phyloP scores from a whole-genome alignment of 2,113 vertebrate species.

The Psilopsiagon aurifrons region DNA sequence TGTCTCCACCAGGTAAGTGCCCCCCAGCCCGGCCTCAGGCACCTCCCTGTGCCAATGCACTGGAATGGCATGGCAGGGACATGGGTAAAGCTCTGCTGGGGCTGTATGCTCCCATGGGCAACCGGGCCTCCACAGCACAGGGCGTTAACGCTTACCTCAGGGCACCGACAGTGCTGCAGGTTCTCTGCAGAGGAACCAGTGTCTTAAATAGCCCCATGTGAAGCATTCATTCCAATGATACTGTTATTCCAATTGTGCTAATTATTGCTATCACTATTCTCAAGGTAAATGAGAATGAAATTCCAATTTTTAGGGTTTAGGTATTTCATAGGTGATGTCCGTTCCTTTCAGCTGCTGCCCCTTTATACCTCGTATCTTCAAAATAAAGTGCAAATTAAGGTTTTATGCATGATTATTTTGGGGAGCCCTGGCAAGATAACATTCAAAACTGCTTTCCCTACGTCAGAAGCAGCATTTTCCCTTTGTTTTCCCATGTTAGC shows the following conservation, averaged over 20 bases:
- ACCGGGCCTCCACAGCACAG: neutral
- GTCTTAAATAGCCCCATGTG: neutral
- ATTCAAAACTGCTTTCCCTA: neutral
- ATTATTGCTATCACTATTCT: neutral
- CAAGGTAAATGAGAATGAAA: neutral
- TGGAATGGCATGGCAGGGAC: fast-evolving
- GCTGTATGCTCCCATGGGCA: neutral
- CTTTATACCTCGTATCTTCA: neutral
- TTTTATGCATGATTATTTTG: neutral
- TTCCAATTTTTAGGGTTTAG: neutral
- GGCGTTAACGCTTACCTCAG: neutral
- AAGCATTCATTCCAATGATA: neutral
- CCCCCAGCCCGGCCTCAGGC: neutral
- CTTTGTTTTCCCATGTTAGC: neutral
- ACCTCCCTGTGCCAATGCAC: neutral
- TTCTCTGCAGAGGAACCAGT: neutral
- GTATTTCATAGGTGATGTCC: neutral
- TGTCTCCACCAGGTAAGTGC: slow-evolving; percentile 90
- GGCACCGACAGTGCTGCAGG: neutral
- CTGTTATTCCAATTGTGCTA: neutral
- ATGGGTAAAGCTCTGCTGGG: neutral
- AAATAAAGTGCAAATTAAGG: neutral
- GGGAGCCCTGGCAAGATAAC: neutral
- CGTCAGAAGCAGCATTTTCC: neutral
- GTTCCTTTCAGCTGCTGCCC: neutral